Evolutionary conservation across 2,113 vertebrate species (phyloP).

Genomic region (Psophia crepitans): DNA sequence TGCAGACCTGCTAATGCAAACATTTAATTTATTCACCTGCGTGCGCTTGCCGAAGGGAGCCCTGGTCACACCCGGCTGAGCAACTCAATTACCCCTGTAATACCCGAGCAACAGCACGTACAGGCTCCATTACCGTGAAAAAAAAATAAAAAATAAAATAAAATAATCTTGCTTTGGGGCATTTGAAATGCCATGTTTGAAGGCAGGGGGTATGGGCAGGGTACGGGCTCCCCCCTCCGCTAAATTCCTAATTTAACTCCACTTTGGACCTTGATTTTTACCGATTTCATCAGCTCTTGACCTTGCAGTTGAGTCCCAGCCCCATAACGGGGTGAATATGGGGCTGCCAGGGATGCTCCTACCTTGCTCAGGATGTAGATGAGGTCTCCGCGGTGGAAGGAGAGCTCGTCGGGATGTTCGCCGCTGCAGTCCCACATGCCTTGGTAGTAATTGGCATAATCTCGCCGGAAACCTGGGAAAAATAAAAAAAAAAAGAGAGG

Average conservation of each 20-base stretch:
- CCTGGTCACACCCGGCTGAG: constrained; percentile 80
- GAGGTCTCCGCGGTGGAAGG: constrained; percentile 90
- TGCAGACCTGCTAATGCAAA: constrained; percentile 19
- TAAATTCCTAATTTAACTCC: background rate
- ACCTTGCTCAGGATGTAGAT: constrained; percentile 95
- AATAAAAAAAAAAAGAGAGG: background rate
- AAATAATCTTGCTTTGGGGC: constrained; percentile 60
- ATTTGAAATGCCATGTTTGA: constrained; percentile 51
- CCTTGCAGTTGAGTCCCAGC: background rate
- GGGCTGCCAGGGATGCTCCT: background rate
- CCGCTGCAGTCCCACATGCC: constrained; percentile 89
- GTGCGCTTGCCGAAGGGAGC: constrained; percentile 76
- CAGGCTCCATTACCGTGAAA: constrained; percentile 75
- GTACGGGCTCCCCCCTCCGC: no score
- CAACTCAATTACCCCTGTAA: constrained; percentile 83
- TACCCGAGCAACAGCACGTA: constrained; percentile 81
- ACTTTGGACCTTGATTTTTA: background rate
- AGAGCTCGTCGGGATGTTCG: constrained; percentile 86
- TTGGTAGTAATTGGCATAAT: constrained; percentile 87
- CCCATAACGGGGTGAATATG: rapidly evolving
- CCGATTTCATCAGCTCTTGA: background rate
- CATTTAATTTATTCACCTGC: constrained; percentile 78
- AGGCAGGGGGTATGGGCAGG: background rate
- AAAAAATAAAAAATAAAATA: no score
- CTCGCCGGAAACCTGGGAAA: constrained; percentile 28